Evolutionary conservation across 2,888 invertebrate genomes (phyloP).

Genomic region (Chorisops tibialis): DNA sequence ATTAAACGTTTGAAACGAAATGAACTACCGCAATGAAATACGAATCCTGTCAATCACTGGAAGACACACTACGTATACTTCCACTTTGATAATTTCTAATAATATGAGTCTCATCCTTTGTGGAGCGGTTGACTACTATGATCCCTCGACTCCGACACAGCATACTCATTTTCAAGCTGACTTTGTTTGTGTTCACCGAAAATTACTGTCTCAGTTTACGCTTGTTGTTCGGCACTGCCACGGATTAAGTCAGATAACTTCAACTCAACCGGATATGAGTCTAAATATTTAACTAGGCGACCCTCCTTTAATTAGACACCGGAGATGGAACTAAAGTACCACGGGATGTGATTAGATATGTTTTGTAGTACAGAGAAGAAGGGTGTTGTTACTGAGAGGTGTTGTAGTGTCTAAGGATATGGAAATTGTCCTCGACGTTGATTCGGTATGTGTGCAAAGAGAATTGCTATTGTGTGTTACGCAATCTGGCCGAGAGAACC

Average conservation of each 20-base stretch:
- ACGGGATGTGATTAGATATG: too few species aligned
- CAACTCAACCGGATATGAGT: conserved; percentile 30
- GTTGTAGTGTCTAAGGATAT: too few species aligned
- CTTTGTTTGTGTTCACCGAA: conserved; percentile 11
- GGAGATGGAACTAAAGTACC: conserved; percentile 24
- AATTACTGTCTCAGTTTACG: conserved; percentile 28
- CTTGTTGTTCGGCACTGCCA: conserved; percentile 28
- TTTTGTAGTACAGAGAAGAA: too few species aligned
- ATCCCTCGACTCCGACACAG: background rate
- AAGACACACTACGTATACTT: background rate
- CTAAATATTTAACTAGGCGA: conserved; percentile 32
- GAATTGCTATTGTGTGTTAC: too few species aligned
- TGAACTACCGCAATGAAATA: too few species aligned
- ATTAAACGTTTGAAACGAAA: too few species aligned
- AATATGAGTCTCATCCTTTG: background rate
- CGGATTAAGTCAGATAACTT: conserved; percentile 28
- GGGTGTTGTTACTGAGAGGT: too few species aligned
- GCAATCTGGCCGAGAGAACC: too few species aligned
- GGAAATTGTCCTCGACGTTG: too few species aligned
- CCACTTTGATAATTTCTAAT: conserved; percentile 15
- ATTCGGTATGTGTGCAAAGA: too few species aligned
- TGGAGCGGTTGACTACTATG: background rate
- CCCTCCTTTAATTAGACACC: conserved; percentile 31
- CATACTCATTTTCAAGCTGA: conserved; percentile 14
- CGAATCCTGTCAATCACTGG: too few species aligned